Evolutionary conservation across 2,888 invertebrate genomes (phyloP).

Genomic region (Panzeria rudis): DNA sequence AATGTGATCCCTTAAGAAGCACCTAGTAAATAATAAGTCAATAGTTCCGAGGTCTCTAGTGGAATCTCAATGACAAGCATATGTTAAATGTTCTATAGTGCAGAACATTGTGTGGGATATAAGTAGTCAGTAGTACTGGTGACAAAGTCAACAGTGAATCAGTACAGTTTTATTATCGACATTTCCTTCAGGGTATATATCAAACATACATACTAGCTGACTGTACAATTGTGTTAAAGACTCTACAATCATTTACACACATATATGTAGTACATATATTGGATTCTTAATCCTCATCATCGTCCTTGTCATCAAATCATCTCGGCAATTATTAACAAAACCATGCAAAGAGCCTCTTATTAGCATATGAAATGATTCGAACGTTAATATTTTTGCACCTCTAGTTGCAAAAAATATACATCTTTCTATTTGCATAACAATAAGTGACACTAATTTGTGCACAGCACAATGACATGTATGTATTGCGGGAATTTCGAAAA

Average conservation of each 20-base stretch:
- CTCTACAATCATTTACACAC: background rate
- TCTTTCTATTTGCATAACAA: background rate
- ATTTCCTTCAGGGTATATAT: background rate
- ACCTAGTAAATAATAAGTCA: no score
- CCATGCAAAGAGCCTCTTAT: constrained; percentile 6
- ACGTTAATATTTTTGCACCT: constrained; percentile 27
- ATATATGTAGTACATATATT: background rate
- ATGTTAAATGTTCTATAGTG: no score
- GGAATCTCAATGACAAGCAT: no score
- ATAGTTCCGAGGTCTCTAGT: no score
- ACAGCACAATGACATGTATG: background rate
- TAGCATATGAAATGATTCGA: constrained; percentile 37
- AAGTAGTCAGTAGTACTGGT: no score
- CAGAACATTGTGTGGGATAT: no score
- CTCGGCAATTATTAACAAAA: constrained; percentile 28
- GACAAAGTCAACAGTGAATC: no score
- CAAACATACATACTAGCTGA: background rate
- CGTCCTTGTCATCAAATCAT: constrained; percentile 13
- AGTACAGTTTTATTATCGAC: no score
- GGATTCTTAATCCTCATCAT: constrained; percentile 9
- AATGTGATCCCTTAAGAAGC: no score
- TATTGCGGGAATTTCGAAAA: background rate
- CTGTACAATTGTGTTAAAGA: background rate
- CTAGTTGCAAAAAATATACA: background rate
- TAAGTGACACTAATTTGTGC: background rate